Evolutionary conservation across 2,888 invertebrate species (phyloP).

Genomic region (Ochropleura plecta): DNA sequence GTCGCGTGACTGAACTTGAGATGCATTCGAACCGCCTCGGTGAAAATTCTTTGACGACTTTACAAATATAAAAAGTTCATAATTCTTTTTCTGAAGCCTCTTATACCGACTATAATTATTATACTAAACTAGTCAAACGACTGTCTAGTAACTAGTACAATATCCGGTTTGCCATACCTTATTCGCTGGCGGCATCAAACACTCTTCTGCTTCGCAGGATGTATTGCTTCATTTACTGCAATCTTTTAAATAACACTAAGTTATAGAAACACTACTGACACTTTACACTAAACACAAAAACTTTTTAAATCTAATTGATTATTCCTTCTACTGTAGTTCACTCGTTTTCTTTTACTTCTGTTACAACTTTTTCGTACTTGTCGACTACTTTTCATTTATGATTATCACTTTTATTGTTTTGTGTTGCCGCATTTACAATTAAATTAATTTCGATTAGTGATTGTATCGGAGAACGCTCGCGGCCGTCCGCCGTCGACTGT

Average conservation of each 20-base stretch:
- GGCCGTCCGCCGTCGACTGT: constrained; percentile 86
- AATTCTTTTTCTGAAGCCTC: constrained; percentile 74
- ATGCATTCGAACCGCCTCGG: constrained; percentile 63
- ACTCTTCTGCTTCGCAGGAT: constrained; percentile 77
- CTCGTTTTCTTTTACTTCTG: constrained; percentile 47
- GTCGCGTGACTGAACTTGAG: constrained; percentile 77
- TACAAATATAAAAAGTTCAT: constrained; percentile 65
- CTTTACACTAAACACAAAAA: constrained; percentile 85
- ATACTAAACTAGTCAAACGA: constrained; percentile 83
- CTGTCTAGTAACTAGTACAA: constrained; percentile 81
- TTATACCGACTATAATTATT: constrained; percentile 74
- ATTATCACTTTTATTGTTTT: constrained; percentile 70
- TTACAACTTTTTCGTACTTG: constrained; percentile 46
- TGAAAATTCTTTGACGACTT: constrained; percentile 63
- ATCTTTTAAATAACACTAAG: constrained; percentile 76
- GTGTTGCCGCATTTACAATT: constrained; percentile 70
- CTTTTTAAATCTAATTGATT: constrained; percentile 70
- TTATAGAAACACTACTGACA: constrained; percentile 80
- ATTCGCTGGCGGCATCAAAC: constrained; percentile 85
- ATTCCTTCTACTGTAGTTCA: constrained; percentile 53
- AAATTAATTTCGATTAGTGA: constrained; percentile 70
- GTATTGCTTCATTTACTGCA: constrained; percentile 78
- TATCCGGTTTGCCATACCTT: constrained; percentile 89
- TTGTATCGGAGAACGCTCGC: constrained; percentile 78
- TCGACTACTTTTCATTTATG: constrained; percentile 66